Base-by-base conservation (phyloP, 1,140 invertebrate species). In the Drosophila funebris region DNA sequence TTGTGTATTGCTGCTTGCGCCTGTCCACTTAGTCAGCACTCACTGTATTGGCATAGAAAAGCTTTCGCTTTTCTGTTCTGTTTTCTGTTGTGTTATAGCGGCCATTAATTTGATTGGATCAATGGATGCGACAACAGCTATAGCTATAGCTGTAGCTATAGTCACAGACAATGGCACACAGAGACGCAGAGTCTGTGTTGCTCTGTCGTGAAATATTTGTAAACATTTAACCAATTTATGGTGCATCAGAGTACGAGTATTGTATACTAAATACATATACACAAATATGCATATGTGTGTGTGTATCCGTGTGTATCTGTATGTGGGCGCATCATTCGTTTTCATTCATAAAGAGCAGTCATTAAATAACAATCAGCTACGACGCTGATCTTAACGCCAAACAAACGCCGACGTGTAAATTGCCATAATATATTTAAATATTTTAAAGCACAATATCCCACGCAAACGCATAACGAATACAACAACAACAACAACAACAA, bases 161-260 rank as follows among this genome's bases (percentile, higher is more conserved):
- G 22, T 5, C 71, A 16, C 52, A 50, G 50, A 56, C 41, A 39
- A 70, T 50, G 27, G n/a, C 29, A 24, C 14, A 39, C 31, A 20
- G 13, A 33, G 39, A 24, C 14, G 29, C 31, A 20, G 13, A 33
- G 29, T 33, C 24, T 0, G 27, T 5, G 24, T 29, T 18, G 29
- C 3, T 7, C n/a, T 8, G 46, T 46, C 44, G 76, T 87, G 82
- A 87, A 87, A 87, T 88, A 87, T 87, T 87, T 88, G 82, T 87
- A 88, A 88, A 72, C 83, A 88, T 88, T 87, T 88, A 88, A 61
- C 37, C 74, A 88, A 87, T 87, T 87, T 88, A 87, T 87, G 74
- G 75, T 54, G 68, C 53, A 24, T 20, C 14, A 27, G 80, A 57
- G 67, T 83, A 69, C 78, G 72, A 73, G 78, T 63, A 48, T 68